Percentiles rank a stretch among this genome's conserved stretches.
These are phyloP conservation scores for Ictinia mississippiensis DNA, from an alignment of 2,797 vertebrate genomes.

Conservation along the genomic window DNA sequence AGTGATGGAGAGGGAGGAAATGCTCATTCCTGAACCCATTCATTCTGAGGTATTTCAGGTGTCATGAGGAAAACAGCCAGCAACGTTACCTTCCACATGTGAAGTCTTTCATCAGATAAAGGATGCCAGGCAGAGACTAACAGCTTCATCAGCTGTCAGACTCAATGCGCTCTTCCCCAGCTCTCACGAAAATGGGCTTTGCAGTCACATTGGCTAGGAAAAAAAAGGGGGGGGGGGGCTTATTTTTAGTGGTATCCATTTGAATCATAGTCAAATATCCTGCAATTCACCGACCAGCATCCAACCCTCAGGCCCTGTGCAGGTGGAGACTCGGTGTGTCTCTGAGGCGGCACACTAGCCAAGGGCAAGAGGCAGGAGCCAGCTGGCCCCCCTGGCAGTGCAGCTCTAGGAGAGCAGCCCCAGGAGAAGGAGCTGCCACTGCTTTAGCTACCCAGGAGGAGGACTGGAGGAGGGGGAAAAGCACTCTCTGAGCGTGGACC, in stretches of 20 bases:
- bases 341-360: background rate
- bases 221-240: background rate
- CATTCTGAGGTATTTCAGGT: background rate
- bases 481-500: background rate
- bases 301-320: background rate
- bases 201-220: background rate
- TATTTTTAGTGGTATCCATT: background rate
- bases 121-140: background rate
- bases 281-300: background rate
- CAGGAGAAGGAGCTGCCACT: background rate
- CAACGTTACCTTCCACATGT: background rate
- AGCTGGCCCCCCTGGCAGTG: background rate
- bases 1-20: background rate
- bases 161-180: background rate
- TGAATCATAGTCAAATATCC: background rate
- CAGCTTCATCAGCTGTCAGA: background rate
- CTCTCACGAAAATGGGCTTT: background rate
- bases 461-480: background rate
- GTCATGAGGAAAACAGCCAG: background rate
- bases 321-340: background rate
- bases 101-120: background rate
- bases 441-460: background rate
- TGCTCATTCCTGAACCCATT: background rate
- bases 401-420: fast-evolving
- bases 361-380: background rate